These are phyloP conservation scores for Lophura nycthemera DNA, from an alignment of 2,113 vertebrate species.

Conservation along the genomic window DNA sequence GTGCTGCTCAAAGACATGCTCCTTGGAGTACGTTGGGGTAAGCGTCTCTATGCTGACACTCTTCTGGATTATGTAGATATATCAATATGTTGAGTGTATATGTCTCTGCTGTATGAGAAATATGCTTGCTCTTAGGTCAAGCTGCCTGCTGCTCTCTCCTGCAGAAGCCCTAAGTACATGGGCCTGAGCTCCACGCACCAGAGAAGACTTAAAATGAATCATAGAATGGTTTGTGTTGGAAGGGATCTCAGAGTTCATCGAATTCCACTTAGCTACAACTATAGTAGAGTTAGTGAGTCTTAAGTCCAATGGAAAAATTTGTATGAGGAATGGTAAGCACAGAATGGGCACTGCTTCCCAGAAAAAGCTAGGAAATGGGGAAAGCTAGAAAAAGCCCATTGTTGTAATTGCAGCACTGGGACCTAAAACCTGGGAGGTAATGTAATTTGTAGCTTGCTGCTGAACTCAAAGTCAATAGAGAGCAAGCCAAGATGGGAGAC, in stretches of 20 bases:
- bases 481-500: neutral
- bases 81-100: neutral
- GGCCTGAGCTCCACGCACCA: neutral
- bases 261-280: neutral
- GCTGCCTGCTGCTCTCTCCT: neutral
- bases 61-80: neutral
- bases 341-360: neutral
- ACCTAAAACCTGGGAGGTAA: constrained; percentile 21
- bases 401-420: constrained; percentile 29
- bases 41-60: neutral
- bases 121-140: fast-evolving
- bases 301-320: neutral
- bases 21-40: neutral
- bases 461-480: constrained; percentile 18
- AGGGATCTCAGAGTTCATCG: too few species aligned
- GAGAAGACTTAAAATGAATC: neutral
- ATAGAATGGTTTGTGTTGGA: too few species aligned
- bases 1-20: neutral
- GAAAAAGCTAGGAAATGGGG: neutral
- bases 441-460: constrained; percentile 28
- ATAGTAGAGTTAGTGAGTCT: neutral
- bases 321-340: neutral
- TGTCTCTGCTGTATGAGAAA: neutral
- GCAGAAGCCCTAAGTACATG: neutral
- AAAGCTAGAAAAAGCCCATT: constrained; percentile 3